Evolutionary conservation across 2,888 invertebrate genomes (phyloP).

Genomic region (Fissipunctia ypsillon): DNA sequence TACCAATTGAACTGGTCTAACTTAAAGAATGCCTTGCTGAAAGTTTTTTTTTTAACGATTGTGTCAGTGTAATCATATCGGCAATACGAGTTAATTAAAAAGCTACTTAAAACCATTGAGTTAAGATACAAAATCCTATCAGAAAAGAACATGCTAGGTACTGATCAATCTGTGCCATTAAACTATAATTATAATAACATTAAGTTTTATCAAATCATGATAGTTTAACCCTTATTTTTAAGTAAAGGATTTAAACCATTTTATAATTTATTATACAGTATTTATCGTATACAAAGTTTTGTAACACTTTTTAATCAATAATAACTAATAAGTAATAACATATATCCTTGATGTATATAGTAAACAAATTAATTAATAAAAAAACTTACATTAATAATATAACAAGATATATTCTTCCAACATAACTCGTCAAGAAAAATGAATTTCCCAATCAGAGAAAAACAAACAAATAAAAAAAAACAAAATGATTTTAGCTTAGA

Average conservation of each 20-base stretch:
- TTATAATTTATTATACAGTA: not conserved
- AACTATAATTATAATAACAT: too few species aligned
- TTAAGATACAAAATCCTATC: not conserved
- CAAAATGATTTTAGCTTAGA: constrained; percentile 29
- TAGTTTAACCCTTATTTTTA: too few species aligned
- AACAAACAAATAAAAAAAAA: constrained; percentile 13
- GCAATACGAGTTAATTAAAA: not conserved
- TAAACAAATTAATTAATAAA: not conserved
- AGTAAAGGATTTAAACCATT: not conserved
- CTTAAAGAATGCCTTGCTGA: not conserved
- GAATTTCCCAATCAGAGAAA: not conserved
- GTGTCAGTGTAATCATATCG: not conserved
- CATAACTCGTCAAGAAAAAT: not conserved
- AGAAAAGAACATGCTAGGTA: too few species aligned
- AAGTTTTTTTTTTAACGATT: not conserved
- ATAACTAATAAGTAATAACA: not conserved
- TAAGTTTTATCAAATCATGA: too few species aligned
- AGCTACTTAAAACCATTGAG: too few species aligned
- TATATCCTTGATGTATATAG: not conserved
- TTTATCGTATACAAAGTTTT: too few species aligned
- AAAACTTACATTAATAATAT: not conserved
- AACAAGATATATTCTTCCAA: not conserved
- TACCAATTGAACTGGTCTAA: not conserved
- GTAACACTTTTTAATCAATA: too few species aligned
- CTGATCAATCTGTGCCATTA: too few species aligned